Evolutionary conservation across 2,113 vertebrate species (phyloP), one percentile per base, ranked within the genome.

Genomic region (Neolamprologus cancellatus): DNA sequence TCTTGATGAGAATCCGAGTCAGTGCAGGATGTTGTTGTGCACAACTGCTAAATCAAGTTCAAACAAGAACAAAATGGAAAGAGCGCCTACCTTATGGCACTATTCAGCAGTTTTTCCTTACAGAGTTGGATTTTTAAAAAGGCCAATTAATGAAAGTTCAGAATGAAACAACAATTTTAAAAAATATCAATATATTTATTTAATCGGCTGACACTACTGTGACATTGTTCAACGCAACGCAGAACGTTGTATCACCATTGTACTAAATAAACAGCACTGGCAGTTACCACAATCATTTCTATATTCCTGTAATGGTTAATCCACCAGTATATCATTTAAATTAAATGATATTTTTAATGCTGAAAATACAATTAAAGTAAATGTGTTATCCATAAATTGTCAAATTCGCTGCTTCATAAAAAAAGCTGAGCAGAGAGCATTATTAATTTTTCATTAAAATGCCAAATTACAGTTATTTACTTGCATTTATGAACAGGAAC

Each of bases 91-190:
- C 34, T 39, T 66, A 66, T 39, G 34, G 34, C 61, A 66, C 34
- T 14, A 8, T 66, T 66, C 34, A 39, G 34, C 34, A 66, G 34
- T 66, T 66, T 66, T 11, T 39, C 34, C 64, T 69, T 23, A 69
- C n/a, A 39, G n/a, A 23, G 34, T 41, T 41, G n/a, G 12, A 41
- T 69, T 69, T 69, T 69, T 69, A 69, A 69, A 41, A 23, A 69
- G 36, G n/a, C n/a, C 39, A 41, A 69, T 41, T 8, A 69, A 41
- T 69, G 34, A 39, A 69, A 69, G n/a, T 69, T 39, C 7, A 15
- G 12, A 69, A 69, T 69, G n/a, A 69, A 69, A 69, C 36, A 69
- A 41, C 12, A 69, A 23, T 41, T 36, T 7, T 0, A 69, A 14
- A 39, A 41, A 41, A 69, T 41, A 41, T 14, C 34, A 41, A 41